Evolutionary conservation across 2,797 vertebrate species (phyloP), one percentile per base, ranked within the genome.

Genomic region (Ficedula albicollis): DNA sequence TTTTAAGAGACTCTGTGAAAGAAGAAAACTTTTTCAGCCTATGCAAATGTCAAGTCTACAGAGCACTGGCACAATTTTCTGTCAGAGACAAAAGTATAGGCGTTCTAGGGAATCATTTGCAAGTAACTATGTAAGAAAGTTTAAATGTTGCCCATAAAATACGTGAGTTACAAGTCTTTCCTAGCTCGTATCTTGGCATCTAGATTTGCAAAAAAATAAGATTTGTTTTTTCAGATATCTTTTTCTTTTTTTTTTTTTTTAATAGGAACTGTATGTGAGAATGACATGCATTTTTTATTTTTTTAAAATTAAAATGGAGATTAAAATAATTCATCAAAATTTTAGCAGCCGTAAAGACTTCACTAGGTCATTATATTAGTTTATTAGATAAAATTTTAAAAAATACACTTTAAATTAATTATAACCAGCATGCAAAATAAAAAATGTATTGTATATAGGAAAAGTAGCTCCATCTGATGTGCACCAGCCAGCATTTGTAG

Each of bases 391-490:
- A 97, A 97, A 97, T 79, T 38, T 38, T 38, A 11, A 38, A 81
- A 88, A 94, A 89, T 30, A 49, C 43, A 76, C 74, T 94, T 97
- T 95, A 97, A 97, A 96, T 96, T n/a, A 98, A 97, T 97, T 97
- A 95, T 93, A 97, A 90, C 67, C 92, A 97, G 89, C 92, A 97
- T 97, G 70, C 67, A 93, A 97, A 97, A 97, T 97, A 97, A 93
- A 89, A 98, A 97, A 95, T 97, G 96, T 89, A 96, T 95, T 97
- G 96, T 97, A 92, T 94, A 96, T 88, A 87, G 89, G 96, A 97
- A 98, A 98, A 98, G 97, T 93, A 97, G 89, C 97, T 97, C 96
- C 93, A 97, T 98, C 96, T 98, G 98, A 98, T 94, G 84, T 90
- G 55, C 82, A 84, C 85, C 52, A 95, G 96, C 92, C 96, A 98